Evolutionary conservation across 2,888 invertebrate species (phyloP), one percentile per base, ranked within the genome.

Genomic region (Rhamphomyia laevipes): DNA sequence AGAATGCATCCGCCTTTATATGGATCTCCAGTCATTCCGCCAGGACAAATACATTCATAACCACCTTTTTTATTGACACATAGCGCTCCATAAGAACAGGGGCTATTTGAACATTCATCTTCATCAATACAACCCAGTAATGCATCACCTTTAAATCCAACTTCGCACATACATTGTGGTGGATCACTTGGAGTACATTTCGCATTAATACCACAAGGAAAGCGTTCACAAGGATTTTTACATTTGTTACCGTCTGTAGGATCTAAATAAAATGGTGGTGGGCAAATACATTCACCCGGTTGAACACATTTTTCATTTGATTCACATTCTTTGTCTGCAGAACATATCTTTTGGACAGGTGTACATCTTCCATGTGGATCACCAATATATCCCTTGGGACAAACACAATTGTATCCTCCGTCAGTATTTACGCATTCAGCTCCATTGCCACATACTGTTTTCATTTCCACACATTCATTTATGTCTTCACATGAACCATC

Each of bases 211-310:
- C 93, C 92, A 60, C 93, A 93, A 10, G 84, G 82, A 65, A 86
- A 90, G 52, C 91, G 77, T 67, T 93, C 90, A 65, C 92, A 93
- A 9, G 92, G 92, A 73, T 86, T 92, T 72, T 91, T 91, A 65
- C 93, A 93, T 64, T 84, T 84, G 64, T 88, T 87, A 33, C 81
- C 82, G 62, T 91, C 88, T 17, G 77, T 75, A 11, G 84, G 78
- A 64, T 93, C 92, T 30, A 84, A 78, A 67, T 88, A 91, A 71
- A 84, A 93, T 1, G 93, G 93, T 16, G 91, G 90, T 27, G 89
- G 88, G 63, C 93, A 93, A 16, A 91, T 78, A 63, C 93, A 93
- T 69, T 89, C 85, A 2, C 92, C 92, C 2, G 91, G 91, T 66
- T 92, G 87, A 23, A 91, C 82, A 65, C 93, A 93, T 68, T 87